phyloP scores from a whole-genome alignment of 2,797 vertebrate genomes.

The Macropus fuliginosus region DNA sequence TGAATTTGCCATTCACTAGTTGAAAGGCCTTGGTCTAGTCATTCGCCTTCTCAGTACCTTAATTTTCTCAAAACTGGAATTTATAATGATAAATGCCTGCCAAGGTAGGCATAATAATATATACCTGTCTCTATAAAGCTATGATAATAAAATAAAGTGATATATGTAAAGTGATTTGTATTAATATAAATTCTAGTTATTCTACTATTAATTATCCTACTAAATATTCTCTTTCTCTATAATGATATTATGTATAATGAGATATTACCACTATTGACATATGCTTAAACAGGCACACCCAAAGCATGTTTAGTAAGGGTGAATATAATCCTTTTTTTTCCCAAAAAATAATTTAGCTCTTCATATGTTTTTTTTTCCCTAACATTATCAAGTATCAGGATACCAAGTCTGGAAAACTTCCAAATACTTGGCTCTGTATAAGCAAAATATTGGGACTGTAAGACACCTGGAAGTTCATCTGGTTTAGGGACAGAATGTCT shows the following conservation, averaged over 20 bases:
- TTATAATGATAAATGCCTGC: background rate
- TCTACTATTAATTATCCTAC: background rate
- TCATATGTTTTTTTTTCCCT: conserved; percentile 41
- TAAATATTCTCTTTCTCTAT: background rate
- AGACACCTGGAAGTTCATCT: conserved; percentile 25
- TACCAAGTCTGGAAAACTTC: conserved; percentile 17
- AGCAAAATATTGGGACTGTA: conserved; percentile 20
- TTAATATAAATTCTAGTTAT: background rate
- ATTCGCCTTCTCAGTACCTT: background rate
- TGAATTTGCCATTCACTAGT: background rate
- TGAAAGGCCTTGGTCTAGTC: background rate
- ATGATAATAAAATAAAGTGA: background rate
- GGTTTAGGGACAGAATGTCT: conserved; percentile 62
- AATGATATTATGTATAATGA: background rate
- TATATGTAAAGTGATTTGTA: too few relatives aligned
- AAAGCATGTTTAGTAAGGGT: background rate
- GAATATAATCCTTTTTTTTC: conserved; percentile 49
- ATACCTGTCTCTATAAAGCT: background rate
- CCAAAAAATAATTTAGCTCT: conserved; percentile 44
- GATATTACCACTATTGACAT: background rate
- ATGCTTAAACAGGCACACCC: background rate
- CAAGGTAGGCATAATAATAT: background rate
- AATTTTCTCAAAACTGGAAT: background rate
- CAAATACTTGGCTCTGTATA: conserved; percentile 62
- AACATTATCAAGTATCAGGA: conserved; percentile 39